Base-by-base conservation (phyloP, 2,797 vertebrate genomes). In the Manis pentadactyla region DNA sequence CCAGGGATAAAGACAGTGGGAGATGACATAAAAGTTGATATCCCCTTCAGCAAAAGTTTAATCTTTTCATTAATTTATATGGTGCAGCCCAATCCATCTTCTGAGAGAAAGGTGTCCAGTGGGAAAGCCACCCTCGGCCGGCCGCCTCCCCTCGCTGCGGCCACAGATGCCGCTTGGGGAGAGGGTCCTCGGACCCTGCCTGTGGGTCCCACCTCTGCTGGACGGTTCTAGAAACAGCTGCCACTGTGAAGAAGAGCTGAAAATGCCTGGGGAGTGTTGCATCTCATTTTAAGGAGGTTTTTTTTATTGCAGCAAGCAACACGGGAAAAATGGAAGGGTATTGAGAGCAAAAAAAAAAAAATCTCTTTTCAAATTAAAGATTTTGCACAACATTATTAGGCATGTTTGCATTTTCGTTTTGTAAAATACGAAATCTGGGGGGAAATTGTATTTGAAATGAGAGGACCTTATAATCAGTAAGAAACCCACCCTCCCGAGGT, bases 41-140 rank as follows among this genome's bases (percentile, higher is more conserved):
- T 98, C 98, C 98, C 99, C 98, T 98, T 98, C 97, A 99, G 99
- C 98, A 87, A 98, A 98, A 99, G 98, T 98, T 98, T 98, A 98
- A 98, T 99, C 98, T 99, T 99, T 98, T 98, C 98, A 99, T 99
- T 99, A 98, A 98, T 99, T 98, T 98, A 98, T 97, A 94, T 83
- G 96, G 98, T 95, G 97, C 94, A 71, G 96, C 97, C 96, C 98
- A 93, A 98, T 99, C 97, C 98, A 98, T 98, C 98, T 98, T 98
- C 93, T 74, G 39, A 10, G 87, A 84, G 96, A 96, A 71, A 49
- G 6, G 66, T 14, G 49, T 46, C 37, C 66, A 0, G 57, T 0
- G 13, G 29, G 19, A 23, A 11, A 29, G 13, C 53, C 39, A 29
- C 46, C 53, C 10, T 18, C 63, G 0, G 6, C 25, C 9, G 2